Percentiles rank a stretch among this genome's conserved stretches.
These are phyloP conservation scores for Clarias batrachus DNA, from an alignment of 2,113 vertebrate genomes.

Conservation along the genomic window DNA sequence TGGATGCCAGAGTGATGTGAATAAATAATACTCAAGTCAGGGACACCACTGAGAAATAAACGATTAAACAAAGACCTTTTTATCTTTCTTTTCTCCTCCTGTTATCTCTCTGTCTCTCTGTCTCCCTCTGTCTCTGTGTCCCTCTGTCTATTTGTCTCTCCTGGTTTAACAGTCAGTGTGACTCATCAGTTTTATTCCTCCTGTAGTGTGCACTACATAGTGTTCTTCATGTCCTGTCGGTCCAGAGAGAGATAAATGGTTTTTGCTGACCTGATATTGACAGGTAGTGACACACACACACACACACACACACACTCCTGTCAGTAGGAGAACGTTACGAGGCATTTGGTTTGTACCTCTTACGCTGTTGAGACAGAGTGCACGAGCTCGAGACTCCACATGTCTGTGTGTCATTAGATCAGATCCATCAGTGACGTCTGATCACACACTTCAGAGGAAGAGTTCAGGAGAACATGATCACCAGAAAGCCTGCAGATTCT, in stretches of 20 bases:
- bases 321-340: no score
- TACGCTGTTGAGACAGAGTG: no score
- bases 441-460: no score
- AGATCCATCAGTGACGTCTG: background rate
- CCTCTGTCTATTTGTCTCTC: background rate
- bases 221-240: background rate
- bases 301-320: conserved; percentile 8
- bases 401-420: no score
- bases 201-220: background rate
- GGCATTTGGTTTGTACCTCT: no score
- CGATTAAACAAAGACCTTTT: conserved; percentile 8
- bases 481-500: no score
- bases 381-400: no score
- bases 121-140: background rate
- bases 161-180: background rate
- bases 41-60: conserved; percentile 1
- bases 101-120: background rate
- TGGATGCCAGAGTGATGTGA: conserved; percentile 9
- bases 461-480: no score
- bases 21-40: conserved; percentile 5
- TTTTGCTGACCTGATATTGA: background rate
- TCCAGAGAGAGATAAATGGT: background rate
- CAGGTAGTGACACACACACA: background rate
- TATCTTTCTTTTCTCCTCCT: background rate
- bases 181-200: conserved; percentile 23